Evolutionary conservation across 2,113 vertebrate genomes (phyloP).

Genomic region (Ursus arctos): DNA sequence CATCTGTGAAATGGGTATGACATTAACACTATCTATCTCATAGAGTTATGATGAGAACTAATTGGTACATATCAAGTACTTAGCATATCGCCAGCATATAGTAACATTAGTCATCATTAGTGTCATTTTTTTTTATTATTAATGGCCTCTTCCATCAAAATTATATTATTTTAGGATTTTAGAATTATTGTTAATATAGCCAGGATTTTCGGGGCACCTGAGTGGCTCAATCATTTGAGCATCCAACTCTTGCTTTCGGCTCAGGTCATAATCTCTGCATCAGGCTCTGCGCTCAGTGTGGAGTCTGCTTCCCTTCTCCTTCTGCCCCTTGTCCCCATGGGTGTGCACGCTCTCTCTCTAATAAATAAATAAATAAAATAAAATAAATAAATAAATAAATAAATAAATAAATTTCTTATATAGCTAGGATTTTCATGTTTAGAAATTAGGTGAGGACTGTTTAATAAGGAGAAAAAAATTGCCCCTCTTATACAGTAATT

Average conservation of each 20-base stretch:
- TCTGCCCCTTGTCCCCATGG: no score
- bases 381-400: no score
- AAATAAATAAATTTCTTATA: neutral
- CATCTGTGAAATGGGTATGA: neutral
- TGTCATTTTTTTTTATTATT: neutral
- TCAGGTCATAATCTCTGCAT: no score
- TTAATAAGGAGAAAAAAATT: conserved; percentile 26
- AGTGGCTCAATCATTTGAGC: no score
- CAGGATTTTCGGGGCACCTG: neutral
- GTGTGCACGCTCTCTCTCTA: no score
- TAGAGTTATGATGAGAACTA: neutral
- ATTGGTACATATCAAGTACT: neutral
- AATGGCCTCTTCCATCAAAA: conserved; percentile 19
- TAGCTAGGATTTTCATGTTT: conserved; percentile 26
- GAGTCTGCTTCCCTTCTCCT: no score
- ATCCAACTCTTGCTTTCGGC: no score
- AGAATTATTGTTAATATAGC: neutral
- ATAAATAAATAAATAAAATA: no score
- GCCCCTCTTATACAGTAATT: neutral
- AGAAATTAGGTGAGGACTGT: neutral
- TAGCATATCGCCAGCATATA: neutral
- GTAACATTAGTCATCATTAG: neutral
- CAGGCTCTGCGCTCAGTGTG: no score
- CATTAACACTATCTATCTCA: neutral
- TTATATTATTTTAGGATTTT: neutral